Evolutionary conservation across 2,888 invertebrate genomes (phyloP), one percentile per base, ranked within the genome.

Genomic region (Eurois occulta): DNA sequence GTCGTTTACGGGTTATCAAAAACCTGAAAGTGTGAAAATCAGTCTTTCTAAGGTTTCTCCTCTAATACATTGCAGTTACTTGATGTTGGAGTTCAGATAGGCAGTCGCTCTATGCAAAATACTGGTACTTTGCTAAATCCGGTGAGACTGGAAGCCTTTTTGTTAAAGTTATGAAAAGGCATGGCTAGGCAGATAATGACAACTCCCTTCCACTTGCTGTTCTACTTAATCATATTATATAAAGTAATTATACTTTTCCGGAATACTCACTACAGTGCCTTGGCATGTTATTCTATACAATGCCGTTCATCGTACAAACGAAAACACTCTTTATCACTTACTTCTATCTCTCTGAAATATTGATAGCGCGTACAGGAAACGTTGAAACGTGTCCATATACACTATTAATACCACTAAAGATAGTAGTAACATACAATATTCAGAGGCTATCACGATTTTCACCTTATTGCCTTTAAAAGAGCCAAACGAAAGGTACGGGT

Each of bases 391-490:
- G 48, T 66, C 3, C n/a, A 21, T 52, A 64, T 84, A 66, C 46
- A 41, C 32, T 72, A 62, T 67, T 72, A 69, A 77, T 67, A 70
- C 52, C 70, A 0, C 21, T 74, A 67, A 80, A 67, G 66, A 58
- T 71, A 74, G 72, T 32, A 64, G 43, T 41, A 21, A 43, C 84
- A 85, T 85, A 55, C 41, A 85, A 78, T 72, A 81, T 85, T 85
- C 84, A 85, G 70, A 70, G 66, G 10, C 62, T 75, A 81, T 73
- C 78, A 77, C 74, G 66, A 32, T 77, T 76, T 75, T 75, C 72
- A 71, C 75, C 70, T 72, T 84, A 84, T 84, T 84, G 84, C 77
- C 46, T 68, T 75, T 74, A 81, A 84, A 81, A 68, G 75, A 72
- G 68, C 69, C 74, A 62, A 67, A 32, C 43, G 75, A 75, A 81